Evolutionary conservation across 2,113 vertebrate species (phyloP).

Genomic region (Girardinichthys multiradiatus): DNA sequence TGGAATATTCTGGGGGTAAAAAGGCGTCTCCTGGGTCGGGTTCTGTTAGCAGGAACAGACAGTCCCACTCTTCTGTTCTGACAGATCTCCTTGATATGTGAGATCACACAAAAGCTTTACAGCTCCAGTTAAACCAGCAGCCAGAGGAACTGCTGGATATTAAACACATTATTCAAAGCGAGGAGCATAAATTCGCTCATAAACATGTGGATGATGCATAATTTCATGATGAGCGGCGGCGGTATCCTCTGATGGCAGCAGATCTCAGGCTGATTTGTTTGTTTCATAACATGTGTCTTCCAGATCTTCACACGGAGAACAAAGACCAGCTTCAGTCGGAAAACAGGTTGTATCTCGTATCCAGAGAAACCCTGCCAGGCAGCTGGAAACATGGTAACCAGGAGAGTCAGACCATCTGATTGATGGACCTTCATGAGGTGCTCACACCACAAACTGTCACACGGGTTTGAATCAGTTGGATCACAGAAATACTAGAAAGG

Average conservation of each 20-base stretch:
- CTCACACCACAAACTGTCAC: constrained; percentile 13
- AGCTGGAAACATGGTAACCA: not conserved
- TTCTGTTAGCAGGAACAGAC: too few species aligned
- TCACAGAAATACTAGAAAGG: too few species aligned
- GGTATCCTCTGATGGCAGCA: not conserved
- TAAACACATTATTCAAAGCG: constrained; percentile 33
- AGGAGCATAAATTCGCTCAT: not conserved
- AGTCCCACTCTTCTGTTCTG: not conserved
- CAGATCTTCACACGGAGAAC: too few species aligned
- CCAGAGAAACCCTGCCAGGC: not conserved
- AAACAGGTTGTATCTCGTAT: too few species aligned
- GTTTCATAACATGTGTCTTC: constrained; percentile 14
- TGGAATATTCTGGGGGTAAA: too few species aligned
- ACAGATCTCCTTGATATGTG: constrained; percentile 33
- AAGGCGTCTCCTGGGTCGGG: too few species aligned
- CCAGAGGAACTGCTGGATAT: not conserved
- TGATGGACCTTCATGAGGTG: not conserved
- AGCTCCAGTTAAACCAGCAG: constrained; percentile 20
- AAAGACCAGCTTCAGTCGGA: too few species aligned
- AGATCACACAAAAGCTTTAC: constrained; percentile 48
- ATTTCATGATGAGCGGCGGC: not conserved
- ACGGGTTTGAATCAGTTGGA: not conserved
- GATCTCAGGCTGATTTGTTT: constrained; percentile 16
- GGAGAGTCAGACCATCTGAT: not conserved
- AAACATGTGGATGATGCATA: constrained; percentile 10